Percentiles rank a stretch among this genome's conserved stretches.
phyloP scores from a whole-genome alignment of 2,797 vertebrate genomes.

The Eulemur mongoz region DNA sequence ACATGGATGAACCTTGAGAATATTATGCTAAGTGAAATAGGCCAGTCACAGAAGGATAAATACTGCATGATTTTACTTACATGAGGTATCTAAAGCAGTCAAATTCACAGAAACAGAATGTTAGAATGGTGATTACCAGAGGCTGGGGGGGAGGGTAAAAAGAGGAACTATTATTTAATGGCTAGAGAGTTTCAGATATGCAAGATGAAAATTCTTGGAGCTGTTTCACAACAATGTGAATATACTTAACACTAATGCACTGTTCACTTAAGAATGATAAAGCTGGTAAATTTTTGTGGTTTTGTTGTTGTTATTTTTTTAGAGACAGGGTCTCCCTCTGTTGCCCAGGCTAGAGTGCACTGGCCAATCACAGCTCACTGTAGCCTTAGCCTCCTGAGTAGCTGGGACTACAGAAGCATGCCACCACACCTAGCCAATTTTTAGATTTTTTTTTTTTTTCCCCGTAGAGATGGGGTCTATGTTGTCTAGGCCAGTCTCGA shows the following conservation, averaged over 20 bases:
- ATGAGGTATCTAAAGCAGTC: background rate
- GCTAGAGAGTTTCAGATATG: background rate
- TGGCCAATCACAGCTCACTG: too few relatives aligned
- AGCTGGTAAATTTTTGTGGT: background rate
- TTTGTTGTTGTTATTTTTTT: too few relatives aligned
- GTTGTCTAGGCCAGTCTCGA: too few relatives aligned
- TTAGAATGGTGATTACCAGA: constrained; percentile 6
- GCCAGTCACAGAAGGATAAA: constrained; percentile 2
- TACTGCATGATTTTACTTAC: background rate
- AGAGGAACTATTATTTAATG: background rate
- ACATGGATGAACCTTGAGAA: background rate
- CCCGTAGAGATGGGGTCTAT: too few relatives aligned
- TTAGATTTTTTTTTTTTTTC: too few relatives aligned
- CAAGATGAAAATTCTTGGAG: constrained; percentile 10
- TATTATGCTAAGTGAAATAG: constrained; percentile 26
- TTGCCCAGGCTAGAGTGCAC: too few relatives aligned
- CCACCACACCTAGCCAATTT: too few relatives aligned
- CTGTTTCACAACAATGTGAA: background rate
- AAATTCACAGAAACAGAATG: constrained; percentile 34
- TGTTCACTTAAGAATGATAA: background rate
- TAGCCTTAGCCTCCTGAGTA: too few relatives aligned
- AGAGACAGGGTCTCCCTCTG: too few relatives aligned
- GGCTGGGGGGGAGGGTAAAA: background rate
- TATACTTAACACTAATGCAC: background rate
- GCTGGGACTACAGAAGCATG: too few relatives aligned